A percentile compares a stretch with the other conserved stretches of the same genome.
phyloP scores from a whole-genome alignment of 2,888 invertebrate species.

The Euproctis similis region DNA sequence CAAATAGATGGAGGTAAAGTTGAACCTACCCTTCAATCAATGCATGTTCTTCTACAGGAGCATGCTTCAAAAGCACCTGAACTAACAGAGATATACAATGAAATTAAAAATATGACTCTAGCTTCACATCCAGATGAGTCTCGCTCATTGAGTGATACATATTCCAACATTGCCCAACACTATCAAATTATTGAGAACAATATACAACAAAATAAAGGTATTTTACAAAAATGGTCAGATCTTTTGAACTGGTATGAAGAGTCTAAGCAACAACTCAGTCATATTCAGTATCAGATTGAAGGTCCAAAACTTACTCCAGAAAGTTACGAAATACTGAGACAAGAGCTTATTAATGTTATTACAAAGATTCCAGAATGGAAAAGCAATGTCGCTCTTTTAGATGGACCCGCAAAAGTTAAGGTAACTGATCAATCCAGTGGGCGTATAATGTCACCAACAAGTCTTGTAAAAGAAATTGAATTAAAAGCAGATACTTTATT shows the following conservation, averaged over 20 bases:
- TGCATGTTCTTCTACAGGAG: slow-evolving; percentile 88
- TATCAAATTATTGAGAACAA: slow-evolving; percentile 86
- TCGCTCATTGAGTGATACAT: slow-evolving; percentile 82
- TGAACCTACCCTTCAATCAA: slow-evolving; percentile 83
- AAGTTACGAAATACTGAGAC: slow-evolving; percentile 80
- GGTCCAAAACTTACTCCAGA: slow-evolving; percentile 82
- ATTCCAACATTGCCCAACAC: slow-evolving; percentile 83
- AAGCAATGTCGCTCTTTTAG: slow-evolving; percentile 79
- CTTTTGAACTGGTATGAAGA: slow-evolving; percentile 88
- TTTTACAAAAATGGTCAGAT: slow-evolving; percentile 89
- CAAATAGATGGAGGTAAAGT: slow-evolving; percentile 89
- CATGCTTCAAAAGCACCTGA: slow-evolving; percentile 88
- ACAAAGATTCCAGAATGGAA: slow-evolving; percentile 83
- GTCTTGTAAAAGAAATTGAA: slow-evolving; percentile 83
- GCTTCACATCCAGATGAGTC: slow-evolving; percentile 84
- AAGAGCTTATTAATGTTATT: slow-evolving; percentile 81
- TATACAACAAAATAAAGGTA: slow-evolving; percentile 82
- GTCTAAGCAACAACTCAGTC: slow-evolving; percentile 84
- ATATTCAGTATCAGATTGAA: slow-evolving; percentile 87
- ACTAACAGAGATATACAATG: slow-evolving; percentile 86
- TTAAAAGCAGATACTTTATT: slow-evolving; percentile 80
- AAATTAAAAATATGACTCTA: slow-evolving; percentile 85
- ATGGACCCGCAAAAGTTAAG: slow-evolving; percentile 80
- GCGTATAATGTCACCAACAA: slow-evolving; percentile 82
- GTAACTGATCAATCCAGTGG: slow-evolving; percentile 82